These are phyloP conservation scores for Cossypha niveicapilla DNA, from an alignment of 2,797 vertebrate genomes.

Conservation along the genomic window DNA sequence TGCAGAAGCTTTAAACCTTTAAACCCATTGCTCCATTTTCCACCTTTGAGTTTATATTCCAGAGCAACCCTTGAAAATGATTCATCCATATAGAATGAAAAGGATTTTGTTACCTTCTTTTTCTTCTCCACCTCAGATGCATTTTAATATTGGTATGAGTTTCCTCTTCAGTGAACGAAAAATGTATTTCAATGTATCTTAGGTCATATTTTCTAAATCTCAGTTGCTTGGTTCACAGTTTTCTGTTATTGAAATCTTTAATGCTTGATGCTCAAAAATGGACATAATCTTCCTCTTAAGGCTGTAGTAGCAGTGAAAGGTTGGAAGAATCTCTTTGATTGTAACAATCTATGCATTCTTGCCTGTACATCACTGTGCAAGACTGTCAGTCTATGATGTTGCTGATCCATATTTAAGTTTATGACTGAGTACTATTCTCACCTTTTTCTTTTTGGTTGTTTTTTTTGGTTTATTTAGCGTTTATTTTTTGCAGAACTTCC, in stretches of 20 bases:
- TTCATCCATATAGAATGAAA: not conserved
- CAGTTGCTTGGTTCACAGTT: not conserved
- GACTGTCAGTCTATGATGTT: not conserved
- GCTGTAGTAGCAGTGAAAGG: not conserved
- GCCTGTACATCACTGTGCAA: accelerated
- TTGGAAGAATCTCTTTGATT: not conserved
- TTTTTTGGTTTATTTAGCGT: not conserved
- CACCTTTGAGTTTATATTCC: not conserved
- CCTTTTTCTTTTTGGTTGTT: not conserved
- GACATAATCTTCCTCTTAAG: not conserved
- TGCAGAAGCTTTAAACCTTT: not conserved
- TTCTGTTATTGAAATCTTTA: not conserved
- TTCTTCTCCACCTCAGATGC: not conserved
- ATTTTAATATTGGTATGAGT: not conserved
- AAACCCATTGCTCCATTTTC: not conserved
- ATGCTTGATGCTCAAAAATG: not conserved
- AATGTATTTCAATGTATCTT: not conserved
- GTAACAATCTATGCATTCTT: not conserved
- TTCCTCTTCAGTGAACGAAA: not conserved
- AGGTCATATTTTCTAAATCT: not conserved
- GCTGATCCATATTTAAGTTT: not conserved
- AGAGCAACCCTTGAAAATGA: not conserved
- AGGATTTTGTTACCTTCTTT: not conserved
- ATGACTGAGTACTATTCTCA: not conserved
- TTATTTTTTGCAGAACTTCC: not conserved